Base-by-base conservation (phyloP, 2,797 vertebrate species). In the Vireo griseus region DNA sequence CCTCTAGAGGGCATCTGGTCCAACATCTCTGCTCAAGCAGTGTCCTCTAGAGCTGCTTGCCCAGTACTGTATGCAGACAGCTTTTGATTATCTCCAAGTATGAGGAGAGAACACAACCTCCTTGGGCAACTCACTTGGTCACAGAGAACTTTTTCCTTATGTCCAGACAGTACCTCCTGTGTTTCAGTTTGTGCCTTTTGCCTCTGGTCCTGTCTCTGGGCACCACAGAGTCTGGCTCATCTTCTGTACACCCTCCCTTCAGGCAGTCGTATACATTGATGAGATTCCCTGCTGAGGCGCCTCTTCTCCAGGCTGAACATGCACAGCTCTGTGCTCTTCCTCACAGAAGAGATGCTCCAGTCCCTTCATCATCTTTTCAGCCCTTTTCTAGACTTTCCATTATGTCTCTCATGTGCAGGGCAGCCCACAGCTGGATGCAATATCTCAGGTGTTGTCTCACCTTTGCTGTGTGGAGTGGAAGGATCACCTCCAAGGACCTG, bases 371-470 rank as follows among this genome's bases (percentile, higher is more conserved):
- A 13, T 13, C 39, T 58, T 76, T 1, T 1, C 44, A 24, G 7
- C 6, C 13, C 5, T 59, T 83, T 54, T 3, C 14, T 81, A 29
- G 31, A 31, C 10, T 58, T 12, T 58, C 11, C 28, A 10, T 9
- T 19, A 1, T 16, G 2, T 22, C 40, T 84, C 16, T 68, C 16
- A 24, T 0, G 0, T 22, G n/a, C 24, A 26, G 73, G 13, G 25
- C 16, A 94, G 18, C 71, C 44, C 63, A 21, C 6, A 55, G 3
- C 6, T n/a, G 48, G 31, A 15, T 37, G 9, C 16, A 50, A 11
- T 14, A 13, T 29, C 55, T 48, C 31, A 37, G 35, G 26, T n/a
- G 13, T 55, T 67, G 15, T 10, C 5, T 54, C 26, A 22, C 18
- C 54, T 28, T 9, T n/a, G 31, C 47, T 55, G 35, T 20, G 35